These are phyloP conservation scores for Hormaphis cornu DNA, from an alignment of 1,140 invertebrate genomes.

Conservation along the genomic window DNA sequence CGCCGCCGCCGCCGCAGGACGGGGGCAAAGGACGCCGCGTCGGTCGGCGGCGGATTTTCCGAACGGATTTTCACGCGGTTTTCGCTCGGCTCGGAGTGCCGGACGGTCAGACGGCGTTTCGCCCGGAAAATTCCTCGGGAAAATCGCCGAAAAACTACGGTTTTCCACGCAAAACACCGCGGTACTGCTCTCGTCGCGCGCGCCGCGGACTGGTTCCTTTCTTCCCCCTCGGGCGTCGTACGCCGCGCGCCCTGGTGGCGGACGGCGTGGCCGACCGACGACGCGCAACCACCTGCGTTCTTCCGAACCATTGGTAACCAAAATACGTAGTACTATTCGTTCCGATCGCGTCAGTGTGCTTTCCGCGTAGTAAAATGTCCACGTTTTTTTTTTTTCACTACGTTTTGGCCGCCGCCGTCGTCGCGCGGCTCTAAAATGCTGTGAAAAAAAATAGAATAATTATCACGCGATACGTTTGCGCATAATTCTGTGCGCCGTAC, in stretches of 20 bases:
- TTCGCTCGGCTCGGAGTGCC: background rate
- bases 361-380: no score
- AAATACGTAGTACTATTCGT: no score
- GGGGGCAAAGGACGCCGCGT: background rate
- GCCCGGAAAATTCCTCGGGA: background rate
- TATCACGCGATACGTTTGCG: no score
- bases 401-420: background rate
- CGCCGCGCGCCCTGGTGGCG: background rate
- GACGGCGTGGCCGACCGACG: background rate
- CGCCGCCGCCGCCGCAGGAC: background rate
- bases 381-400: background rate
- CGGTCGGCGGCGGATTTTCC: background rate
- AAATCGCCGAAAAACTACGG: background rate
- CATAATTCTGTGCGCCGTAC: no score
- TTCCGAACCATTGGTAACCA: constrained; percentile 8
- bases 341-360: no score
- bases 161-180: background rate
- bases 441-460: no score
- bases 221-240: constrained; percentile 22
- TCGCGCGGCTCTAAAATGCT: no score
- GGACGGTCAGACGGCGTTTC: background rate
- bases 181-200: background rate
- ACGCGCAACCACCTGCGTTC: constrained; percentile 29
- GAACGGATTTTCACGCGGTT: background rate
- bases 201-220: constrained; percentile 22